Evolutionary conservation across 1,140 invertebrate genomes (phyloP).

Genomic region (Drosophila triauraria): DNA sequence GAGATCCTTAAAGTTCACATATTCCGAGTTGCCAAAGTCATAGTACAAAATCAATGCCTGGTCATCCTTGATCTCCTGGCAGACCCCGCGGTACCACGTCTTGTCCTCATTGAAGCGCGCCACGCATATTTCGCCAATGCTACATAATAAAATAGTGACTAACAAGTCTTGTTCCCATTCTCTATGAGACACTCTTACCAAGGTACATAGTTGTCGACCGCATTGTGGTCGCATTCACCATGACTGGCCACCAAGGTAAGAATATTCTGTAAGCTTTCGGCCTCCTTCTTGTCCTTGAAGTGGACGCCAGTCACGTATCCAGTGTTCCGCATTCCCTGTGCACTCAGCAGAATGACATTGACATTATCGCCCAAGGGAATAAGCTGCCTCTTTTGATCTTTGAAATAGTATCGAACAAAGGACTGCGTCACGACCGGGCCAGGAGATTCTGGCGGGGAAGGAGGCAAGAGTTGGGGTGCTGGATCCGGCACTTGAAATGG

Average conservation of each 20-base stretch:
- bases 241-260: slow-evolving; percentile 5
- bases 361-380: slow-evolving; percentile 31
- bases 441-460: slow-evolving; percentile 47
- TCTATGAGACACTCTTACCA: slow-evolving; percentile 19
- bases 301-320: slow-evolving; percentile 48
- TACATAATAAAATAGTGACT: neutral
- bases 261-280: slow-evolving; percentile 15
- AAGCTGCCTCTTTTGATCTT: slow-evolving; percentile 16
- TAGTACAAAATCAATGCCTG: slow-evolving; percentile 31
- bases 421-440: neutral
- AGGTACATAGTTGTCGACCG: slow-evolving; percentile 32
- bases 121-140: slow-evolving; percentile 59
- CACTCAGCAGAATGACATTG: slow-evolving; percentile 18
- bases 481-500: neutral
- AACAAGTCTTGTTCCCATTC: too few relatives aligned
- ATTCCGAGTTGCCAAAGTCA: slow-evolving; percentile 59
- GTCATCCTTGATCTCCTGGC: slow-evolving; percentile 19
- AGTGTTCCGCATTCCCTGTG: neutral
- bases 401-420: slow-evolving; percentile 32
- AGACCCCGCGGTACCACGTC: slow-evolving; percentile 62
- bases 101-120: slow-evolving; percentile 44
- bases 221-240: slow-evolving; percentile 5
- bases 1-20: slow-evolving; percentile 25
- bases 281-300: slow-evolving; percentile 16
- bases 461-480: slow-evolving; percentile 17